Percentiles rank a stretch among this genome's conserved stretches.
Evolutionary conservation across 2,888 invertebrate species (phyloP).

Genomic region (Hydrotaea diabolus): DNA sequence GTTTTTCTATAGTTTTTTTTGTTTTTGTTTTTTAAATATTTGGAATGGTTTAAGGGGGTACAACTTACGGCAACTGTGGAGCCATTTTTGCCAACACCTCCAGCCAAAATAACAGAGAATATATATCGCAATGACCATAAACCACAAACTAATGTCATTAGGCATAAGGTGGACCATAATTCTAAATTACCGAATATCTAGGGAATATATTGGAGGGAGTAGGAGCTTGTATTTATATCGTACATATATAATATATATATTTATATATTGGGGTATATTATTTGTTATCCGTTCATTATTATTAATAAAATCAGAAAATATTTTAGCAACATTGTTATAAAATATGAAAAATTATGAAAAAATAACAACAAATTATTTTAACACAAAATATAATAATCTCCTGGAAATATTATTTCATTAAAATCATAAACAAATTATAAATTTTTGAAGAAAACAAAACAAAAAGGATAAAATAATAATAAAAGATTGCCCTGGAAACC

Average conservation of each 20-base stretch:
- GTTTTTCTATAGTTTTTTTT: neutral
- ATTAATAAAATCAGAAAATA: neutral
- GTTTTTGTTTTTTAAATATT: neutral
- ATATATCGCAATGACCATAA: constrained; percentile 87
- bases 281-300: neutral
- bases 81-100: constrained; percentile 99
- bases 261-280: neutral
- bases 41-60: constrained; percentile 1
- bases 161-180: constrained; percentile 88
- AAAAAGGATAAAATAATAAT: constrained; percentile 4
- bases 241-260: constrained; percentile 35
- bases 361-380: constrained; percentile 4
- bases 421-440: constrained; percentile 37
- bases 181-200: constrained; percentile 85
- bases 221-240: constrained; percentile 62
- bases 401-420: constrained; percentile 71
- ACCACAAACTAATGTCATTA: constrained; percentile 88
- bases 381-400: constrained; percentile 66
- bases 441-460: constrained; percentile 59
- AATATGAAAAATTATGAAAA: constrained; percentile 18
- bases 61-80: constrained; percentile 98
- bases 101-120: constrained; percentile 90
- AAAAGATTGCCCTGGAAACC: neutral
- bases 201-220: constrained; percentile 61
- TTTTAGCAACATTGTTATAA: constrained; percentile 49